Evolutionary conservation across 2,797 vertebrate species (phyloP), one percentile per base, ranked within the genome.

Genomic region (Hydrolagus colliei): DNA sequence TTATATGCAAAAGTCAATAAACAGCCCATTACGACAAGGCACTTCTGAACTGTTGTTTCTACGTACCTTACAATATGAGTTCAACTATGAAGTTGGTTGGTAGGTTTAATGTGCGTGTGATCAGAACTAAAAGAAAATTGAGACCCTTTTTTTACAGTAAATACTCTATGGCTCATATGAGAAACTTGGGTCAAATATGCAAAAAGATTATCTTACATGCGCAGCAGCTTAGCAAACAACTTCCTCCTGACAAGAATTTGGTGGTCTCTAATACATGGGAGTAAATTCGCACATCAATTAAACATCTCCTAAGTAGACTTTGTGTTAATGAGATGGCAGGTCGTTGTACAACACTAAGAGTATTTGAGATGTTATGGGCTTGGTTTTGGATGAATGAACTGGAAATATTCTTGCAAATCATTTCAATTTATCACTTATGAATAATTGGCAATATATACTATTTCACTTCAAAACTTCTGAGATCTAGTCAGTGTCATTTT

Each of bases 401-500:
- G 78, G 27, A 68, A 82, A 62, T 13, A 67, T 32, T 82, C 16
- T 82, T 67, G 7, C 2, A 14, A 82, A 68, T 27, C 78, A 16
- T 35, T 52, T 3, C 41, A 32, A 82, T 67, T 82, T 82, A 68
- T 13, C 10, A 4, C 63, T 35, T 18, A 18, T 9, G 14, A 67
- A 68, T 63, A 63, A 79, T 63, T 79, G 76, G 27, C 76, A 10
- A 77, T 9, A 20, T 77, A n/a, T n/a, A n/a, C 41, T 10, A 35
- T 35, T 67, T 35, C 22, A 67, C 63, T 82, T 67, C 22, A 68
- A 67, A 67, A 67, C 35, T 3, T 61, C 78, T 65, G 78, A 32
- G 41, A 72, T 59, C 86, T 72, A 71, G 35, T 80, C 76, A 79
- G 67, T 86, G 62, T 72, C 59, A 85, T 85, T 86, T 79, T 86